These are phyloP conservation scores for Coelinius sp. DNA, from an alignment of 2,888 invertebrate genomes.

Conservation along the genomic window DNA sequence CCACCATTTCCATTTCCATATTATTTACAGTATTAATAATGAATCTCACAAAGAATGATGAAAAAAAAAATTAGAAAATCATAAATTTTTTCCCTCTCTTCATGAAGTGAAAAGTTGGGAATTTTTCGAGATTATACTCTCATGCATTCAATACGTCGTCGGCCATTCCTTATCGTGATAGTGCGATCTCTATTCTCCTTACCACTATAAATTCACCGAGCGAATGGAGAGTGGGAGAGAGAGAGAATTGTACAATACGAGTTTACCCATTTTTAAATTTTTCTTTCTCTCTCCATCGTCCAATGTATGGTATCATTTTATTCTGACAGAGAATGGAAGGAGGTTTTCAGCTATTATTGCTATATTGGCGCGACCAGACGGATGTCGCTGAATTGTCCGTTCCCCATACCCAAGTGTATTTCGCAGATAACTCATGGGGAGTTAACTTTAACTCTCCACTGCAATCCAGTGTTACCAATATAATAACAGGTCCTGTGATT, in stretches of 20 bases:
- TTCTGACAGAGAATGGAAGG: background rate
- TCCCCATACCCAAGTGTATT: background rate
- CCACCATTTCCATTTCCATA: too few relatives aligned
- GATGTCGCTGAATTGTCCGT: conserved; percentile 19
- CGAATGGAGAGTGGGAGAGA: background rate
- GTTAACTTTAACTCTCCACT: conserved; percentile 8
- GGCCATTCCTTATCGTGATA: conserved; percentile 59
- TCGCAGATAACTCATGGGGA: background rate
- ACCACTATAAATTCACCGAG: background rate
- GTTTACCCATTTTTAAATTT: background rate
- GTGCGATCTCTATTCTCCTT: conserved; percentile 54
- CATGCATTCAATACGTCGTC: conserved; percentile 44
- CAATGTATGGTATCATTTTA: background rate
- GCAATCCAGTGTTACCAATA: background rate
- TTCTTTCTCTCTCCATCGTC: background rate
- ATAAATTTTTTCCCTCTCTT: background rate
- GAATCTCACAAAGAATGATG: background rate
- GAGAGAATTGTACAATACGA: conserved; percentile 2
- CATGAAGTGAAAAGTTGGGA: background rate
- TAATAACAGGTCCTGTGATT: background rate
- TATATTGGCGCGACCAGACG: conserved; percentile 31
- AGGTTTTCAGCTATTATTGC: conserved; percentile 22
- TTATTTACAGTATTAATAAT: too few relatives aligned
- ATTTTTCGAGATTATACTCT: background rate
- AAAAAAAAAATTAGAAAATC: background rate